phyloP scores from a whole-genome alignment of 2,113 vertebrate genomes.

The Vireo altiloquus region DNA sequence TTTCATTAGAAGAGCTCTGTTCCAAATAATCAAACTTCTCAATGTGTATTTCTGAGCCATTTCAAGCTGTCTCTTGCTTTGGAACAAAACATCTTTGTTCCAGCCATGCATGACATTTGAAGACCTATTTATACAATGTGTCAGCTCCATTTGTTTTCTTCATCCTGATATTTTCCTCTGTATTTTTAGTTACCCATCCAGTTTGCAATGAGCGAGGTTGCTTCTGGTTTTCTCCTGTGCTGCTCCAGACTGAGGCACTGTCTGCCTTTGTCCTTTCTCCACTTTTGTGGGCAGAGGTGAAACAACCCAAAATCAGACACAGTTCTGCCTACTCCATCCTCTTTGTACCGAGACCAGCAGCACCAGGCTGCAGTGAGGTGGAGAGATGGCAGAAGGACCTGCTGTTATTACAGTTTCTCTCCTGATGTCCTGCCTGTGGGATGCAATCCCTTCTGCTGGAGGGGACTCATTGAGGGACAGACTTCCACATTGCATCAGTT shows the following conservation, averaged over 20 bases:
- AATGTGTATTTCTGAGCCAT: slow-evolving; percentile 44
- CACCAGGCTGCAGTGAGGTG: neutral
- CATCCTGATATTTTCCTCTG: slow-evolving; percentile 53
- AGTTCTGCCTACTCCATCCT: neutral
- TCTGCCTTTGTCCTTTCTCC: neutral
- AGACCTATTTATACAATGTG: slow-evolving; percentile 63
- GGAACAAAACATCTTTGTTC: slow-evolving; percentile 63
- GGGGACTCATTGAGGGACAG: neutral
- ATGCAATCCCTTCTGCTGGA: neutral
- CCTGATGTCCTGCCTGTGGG: neutral
- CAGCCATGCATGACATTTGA: slow-evolving; percentile 60
- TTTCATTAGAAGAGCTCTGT: slow-evolving; percentile 58
- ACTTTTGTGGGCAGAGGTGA: neutral
- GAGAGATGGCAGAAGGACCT: neutral
- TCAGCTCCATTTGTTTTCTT: slow-evolving; percentile 63
- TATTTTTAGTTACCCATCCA: slow-evolving; percentile 17
- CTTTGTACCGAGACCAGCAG: neutral
- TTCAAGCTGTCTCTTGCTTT: slow-evolving; percentile 45
- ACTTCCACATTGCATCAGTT: neutral
- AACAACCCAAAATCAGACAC: neutral
- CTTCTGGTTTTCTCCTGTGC: neutral
- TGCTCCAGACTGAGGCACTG: neutral
- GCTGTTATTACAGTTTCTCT: neutral
- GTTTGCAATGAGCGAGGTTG: neutral
- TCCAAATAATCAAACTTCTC: slow-evolving; percentile 55